phyloP scores from a whole-genome alignment of 2,797 vertebrate genomes.

The Neosilurus hyrtlii region DNA sequence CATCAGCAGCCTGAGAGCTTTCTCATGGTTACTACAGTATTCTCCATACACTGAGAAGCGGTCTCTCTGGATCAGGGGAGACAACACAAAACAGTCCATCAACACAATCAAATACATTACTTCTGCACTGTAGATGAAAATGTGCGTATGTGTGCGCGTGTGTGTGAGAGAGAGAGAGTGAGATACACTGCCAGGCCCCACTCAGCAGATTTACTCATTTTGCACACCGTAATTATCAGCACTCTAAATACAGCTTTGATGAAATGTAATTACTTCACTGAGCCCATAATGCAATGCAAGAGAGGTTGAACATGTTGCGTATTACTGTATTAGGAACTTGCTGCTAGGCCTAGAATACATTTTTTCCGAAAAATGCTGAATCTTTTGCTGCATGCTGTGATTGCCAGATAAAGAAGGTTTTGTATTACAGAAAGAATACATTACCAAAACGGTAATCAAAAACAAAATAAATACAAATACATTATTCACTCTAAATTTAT shows the following conservation, averaged over 20 bases:
- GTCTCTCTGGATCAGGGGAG: slow-evolving; percentile 79
- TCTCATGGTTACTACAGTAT: slow-evolving; percentile 98
- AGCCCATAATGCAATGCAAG: slow-evolving; percentile 7
- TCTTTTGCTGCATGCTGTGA: not conserved
- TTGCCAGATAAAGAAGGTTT: not conserved
- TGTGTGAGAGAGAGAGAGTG: no score
- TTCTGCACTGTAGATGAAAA: slow-evolving; percentile 60
- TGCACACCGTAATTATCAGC: not conserved
- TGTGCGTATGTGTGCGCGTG: not conserved
- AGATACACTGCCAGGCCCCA: not conserved
- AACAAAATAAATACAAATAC: not conserved
- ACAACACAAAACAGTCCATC: slow-evolving; percentile 25
- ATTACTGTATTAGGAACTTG: not conserved
- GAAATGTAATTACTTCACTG: slow-evolving; percentile 6
- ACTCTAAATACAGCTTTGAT: slow-evolving; percentile 21
- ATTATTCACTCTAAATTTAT: not conserved
- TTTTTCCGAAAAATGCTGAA: not conserved
- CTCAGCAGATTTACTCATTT: slow-evolving; percentile 4
- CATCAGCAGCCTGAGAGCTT: slow-evolving; percentile 91
- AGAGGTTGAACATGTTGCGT: not conserved
- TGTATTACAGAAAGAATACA: not conserved
- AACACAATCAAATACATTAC: not conserved
- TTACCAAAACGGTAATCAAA: not conserved
- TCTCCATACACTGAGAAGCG: slow-evolving; percentile 94
- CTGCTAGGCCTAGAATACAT: not conserved